Evolutionary conservation across 2,888 invertebrate genomes (phyloP), one percentile per base, ranked within the genome.

Genomic region (Eristalis intricaria): DNA sequence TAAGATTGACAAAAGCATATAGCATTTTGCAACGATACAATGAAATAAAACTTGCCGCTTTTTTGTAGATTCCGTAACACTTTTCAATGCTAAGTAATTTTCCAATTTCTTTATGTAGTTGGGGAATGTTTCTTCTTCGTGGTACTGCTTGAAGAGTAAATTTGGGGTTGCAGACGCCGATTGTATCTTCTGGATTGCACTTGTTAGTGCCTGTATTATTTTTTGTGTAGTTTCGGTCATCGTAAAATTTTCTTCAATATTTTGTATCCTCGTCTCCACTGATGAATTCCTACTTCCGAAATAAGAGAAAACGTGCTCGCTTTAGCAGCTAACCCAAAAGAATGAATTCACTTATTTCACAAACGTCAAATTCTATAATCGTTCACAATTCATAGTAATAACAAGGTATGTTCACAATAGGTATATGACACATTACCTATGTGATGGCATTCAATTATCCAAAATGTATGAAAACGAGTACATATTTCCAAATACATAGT

Each of bases 1-100:
- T 22, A 76, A 61, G 22, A 68, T 68, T 4, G 50, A 74, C 10
- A 74, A 11, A 32, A 74, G 56, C n/a, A 43, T 61, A 43, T 58
- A 65, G 38, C 50, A 76, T 61, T 75, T 65, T 4, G 65, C 58
- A 10, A 65, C 75, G 8, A 68, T 64, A 23, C 63, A 77, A 56
- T 68, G 61, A 0, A 61, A 69, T 4, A 63, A n/a, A 58, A 63
- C 68, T 68, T 77, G 61, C 32, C 68, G 50, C 15, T 69, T 69
- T 23, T 61, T 77, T 29, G 56, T 77, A 15, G 13, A 2, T 26
- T 68, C 65, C 0, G 74, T 38, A 23, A 75, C 63, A 15, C 23
- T 60, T 23, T 29, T 29, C 29, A 70, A 43, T 4, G 71, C 71
- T 2, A 71, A 32, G 22, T 61, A 71, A 26, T 61, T 61, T 38